Conservation (phyloP, 2,113 vertebrate genomes). For the Phalacrocorax carbo region DNA sequence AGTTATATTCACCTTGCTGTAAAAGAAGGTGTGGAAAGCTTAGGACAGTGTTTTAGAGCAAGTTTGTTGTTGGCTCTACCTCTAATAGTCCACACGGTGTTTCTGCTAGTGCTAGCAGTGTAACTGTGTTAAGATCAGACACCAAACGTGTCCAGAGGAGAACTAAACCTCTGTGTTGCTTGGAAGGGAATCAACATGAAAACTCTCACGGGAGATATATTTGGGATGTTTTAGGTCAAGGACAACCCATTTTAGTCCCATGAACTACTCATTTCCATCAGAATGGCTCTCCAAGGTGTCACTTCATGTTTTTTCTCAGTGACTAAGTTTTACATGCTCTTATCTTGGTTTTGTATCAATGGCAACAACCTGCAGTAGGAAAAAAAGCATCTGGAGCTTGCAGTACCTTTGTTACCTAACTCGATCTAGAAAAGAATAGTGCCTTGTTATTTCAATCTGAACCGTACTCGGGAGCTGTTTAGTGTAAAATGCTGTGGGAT, state of each 20-base stretch:
- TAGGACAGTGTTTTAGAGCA: accelerated
- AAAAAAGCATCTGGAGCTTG: neutral
- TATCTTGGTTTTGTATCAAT: neutral
- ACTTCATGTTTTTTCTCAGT: neutral
- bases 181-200: neutral
- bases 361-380: neutral
- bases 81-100: accelerated
- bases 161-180: neutral
- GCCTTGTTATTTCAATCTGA: neutral
- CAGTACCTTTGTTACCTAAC: neutral
- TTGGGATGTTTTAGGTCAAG: neutral
- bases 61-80: neutral
- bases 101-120: no score
- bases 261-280: neutral
- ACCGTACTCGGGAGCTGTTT: accelerated
- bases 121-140: neutral
- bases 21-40: neutral
- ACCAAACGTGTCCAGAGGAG: neutral
- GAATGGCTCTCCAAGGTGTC: neutral
- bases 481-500: neutral
- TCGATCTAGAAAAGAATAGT: neutral
- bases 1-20: neutral
- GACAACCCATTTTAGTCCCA: neutral
- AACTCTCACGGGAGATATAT: accelerated
- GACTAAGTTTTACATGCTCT: neutral